Evolutionary conservation across 2,888 invertebrate species (phyloP).

Genomic region (Acrobasis consociella): DNA sequence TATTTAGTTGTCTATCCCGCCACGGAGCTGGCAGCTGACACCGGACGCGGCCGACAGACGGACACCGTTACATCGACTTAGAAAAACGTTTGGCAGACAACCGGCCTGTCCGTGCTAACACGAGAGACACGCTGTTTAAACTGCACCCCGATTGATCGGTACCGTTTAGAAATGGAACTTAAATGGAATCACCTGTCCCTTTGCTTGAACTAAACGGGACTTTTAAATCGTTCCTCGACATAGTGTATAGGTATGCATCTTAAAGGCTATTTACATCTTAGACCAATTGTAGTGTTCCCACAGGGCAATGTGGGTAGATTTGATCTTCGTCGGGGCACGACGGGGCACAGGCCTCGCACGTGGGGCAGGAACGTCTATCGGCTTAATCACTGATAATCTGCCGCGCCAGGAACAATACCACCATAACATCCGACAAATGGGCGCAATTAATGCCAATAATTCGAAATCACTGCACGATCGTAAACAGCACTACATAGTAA

Average conservation of each 20-base stretch:
- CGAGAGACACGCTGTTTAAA: constrained; percentile 56
- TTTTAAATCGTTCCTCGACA: constrained; percentile 29
- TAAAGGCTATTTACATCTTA: constrained; percentile 30
- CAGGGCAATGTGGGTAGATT: constrained; percentile 62
- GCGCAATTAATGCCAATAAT: constrained; percentile 65
- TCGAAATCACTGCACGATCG: constrained; percentile 36
- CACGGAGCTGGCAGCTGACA: constrained; percentile 77
- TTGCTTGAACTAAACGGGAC: constrained; percentile 37
- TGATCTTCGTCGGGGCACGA: constrained; percentile 67
- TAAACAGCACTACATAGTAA: constrained; percentile 32
- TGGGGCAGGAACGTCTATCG: constrained; percentile 61
- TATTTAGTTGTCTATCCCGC: constrained; percentile 79
- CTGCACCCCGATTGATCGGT: constrained; percentile 56
- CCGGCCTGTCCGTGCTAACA: constrained; percentile 52
- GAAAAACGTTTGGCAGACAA: constrained; percentile 77
- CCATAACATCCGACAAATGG: constrained; percentile 62
- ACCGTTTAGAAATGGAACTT: constrained; percentile 46
- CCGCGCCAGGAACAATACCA: constrained; percentile 64
- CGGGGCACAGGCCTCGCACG: constrained; percentile 62
- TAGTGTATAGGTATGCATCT: constrained; percentile 24
- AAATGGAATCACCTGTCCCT: constrained; percentile 49
- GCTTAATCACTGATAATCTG: constrained; percentile 68
- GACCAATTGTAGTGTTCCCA: constrained; percentile 51
- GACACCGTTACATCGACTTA: constrained; percentile 80
- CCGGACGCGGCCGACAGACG: constrained; percentile 73